Base-by-base conservation (phyloP, 2,113 vertebrate species). In the Syngnathus floridae region DNA sequence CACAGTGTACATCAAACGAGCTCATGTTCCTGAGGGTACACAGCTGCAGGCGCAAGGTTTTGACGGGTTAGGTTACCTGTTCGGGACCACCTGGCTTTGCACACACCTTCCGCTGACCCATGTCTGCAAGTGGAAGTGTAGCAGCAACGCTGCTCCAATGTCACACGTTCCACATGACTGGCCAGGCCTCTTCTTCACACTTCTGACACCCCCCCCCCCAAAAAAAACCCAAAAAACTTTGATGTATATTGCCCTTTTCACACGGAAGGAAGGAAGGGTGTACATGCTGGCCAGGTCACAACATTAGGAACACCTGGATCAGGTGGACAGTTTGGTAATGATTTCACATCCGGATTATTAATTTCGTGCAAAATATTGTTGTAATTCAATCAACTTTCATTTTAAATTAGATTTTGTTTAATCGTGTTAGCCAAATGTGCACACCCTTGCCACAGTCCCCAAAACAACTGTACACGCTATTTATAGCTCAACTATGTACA, bases 61-160 rank as follows among this genome's bases (percentile, higher is more conserved):
- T 79, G 67, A 84, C 83, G 86, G 85, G 80, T 90, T 88, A 60
- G 77, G 83, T 90, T 90, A 89, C 89, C 86, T 86, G 82, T 75
- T 78, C 36, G 61, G 80, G 88, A 91, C 91, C 88, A 91, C 91
- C 90, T 89, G 89, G 78, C 78, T 84, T 61, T 10, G 17, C 67
- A 59, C 73, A 64, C 69, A 70, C 75, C 64, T 64, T 82, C 72
- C 78, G 38, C 70, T 89, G 88, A 89, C 88, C 88, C 85, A 61
- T 84, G 68, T 84, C 81, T 63, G 76, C 78, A 66, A 67, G 41
- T 76, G 77, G 76, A 87, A 84, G 87, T 88, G 88, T 87, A 75
- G 78, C 79, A 74, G 74, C 74, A 67, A 69, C 64, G 70, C 65
- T 83, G 85, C 84, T 85, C 82, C 84, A 75, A 82, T 90, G 87